These are phyloP conservation scores for Sinohyriopsis cumingii DNA, from an alignment of 2,888 invertebrate species.

Conservation along the genomic window DNA sequence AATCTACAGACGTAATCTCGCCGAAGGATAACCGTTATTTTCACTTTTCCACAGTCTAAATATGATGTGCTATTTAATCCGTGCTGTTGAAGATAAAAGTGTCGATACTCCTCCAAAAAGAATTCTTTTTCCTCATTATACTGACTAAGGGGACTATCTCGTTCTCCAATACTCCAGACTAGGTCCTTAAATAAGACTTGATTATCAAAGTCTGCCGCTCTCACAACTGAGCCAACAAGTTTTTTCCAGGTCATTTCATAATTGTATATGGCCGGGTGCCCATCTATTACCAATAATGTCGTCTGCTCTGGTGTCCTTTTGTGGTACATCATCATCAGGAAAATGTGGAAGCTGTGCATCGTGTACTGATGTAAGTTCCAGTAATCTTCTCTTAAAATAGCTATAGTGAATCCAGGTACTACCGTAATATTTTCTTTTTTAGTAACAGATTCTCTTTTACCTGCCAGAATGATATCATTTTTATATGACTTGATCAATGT, in stretches of 20 bases:
- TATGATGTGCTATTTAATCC: slow-evolving; percentile 10
- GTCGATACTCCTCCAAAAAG: slow-evolving; percentile 51
- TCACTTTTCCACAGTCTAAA: slow-evolving; percentile 43
- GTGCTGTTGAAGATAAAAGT: slow-evolving; percentile 51
- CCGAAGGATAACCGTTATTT: slow-evolving; percentile 53
- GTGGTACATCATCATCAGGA: slow-evolving; percentile 34
- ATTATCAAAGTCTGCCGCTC: slow-evolving; percentile 37
- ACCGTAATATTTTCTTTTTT: not conserved
- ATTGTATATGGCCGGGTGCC: slow-evolving; percentile 46
- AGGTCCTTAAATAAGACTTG: slow-evolving; percentile 38
- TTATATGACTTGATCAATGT: too few species aligned
- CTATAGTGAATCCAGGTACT: slow-evolving; percentile 17
- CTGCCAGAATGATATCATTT: too few species aligned
- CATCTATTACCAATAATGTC: slow-evolving; percentile 55
- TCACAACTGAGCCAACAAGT: slow-evolving; percentile 45
- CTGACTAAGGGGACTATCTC: slow-evolving; percentile 45
- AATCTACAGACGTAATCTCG: slow-evolving; percentile 62
- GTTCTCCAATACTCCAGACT: slow-evolving; percentile 51
- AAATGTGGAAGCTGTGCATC: slow-evolving; percentile 42
- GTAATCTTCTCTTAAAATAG: slow-evolving; percentile 44
- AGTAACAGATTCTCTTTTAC: too few species aligned
- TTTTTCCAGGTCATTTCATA: slow-evolving; percentile 52
- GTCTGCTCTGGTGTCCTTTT: slow-evolving; percentile 33
- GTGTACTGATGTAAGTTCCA: slow-evolving; percentile 48
- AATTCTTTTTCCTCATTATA: slow-evolving; percentile 31